phyloP scores from a whole-genome alignment of 2,797 vertebrate genomes.

The Chiloscyllium punctatum region DNA sequence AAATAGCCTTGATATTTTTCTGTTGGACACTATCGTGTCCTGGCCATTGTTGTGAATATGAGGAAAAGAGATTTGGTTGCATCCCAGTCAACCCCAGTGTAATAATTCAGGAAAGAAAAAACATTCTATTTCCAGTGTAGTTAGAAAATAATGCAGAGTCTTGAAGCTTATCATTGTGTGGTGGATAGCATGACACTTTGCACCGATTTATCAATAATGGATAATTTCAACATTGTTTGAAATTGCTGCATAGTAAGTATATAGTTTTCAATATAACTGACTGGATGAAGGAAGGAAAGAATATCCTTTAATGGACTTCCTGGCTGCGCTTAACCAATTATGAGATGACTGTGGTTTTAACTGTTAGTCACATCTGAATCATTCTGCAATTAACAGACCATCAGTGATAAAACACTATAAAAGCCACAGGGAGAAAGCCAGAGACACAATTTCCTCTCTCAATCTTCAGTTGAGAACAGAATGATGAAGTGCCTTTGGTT shows the following conservation, averaged over 20 bases:
- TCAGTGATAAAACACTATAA: not conserved
- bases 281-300: not conserved
- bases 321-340: not conserved
- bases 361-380: conserved; percentile 18
- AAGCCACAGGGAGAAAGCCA: not conserved
- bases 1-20: no score
- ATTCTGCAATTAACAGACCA: not conserved
- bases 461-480: not conserved
- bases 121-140: no score
- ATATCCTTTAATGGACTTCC: conserved; percentile 21
- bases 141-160: no score
- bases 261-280: not conserved
- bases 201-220: not conserved
- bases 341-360: not conserved
- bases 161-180: no score
- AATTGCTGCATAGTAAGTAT: no score
- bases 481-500: conserved; percentile 48
- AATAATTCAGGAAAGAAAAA: no score
- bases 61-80: no score
- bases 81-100: no score
- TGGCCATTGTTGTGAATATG: no score
- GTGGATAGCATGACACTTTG: not conserved
- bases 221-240: not conserved
- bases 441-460: not conserved
- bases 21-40: no score